Conservation (phyloP, 2,113 vertebrate species). For the Tympanuchus pallidicinctus region DNA sequence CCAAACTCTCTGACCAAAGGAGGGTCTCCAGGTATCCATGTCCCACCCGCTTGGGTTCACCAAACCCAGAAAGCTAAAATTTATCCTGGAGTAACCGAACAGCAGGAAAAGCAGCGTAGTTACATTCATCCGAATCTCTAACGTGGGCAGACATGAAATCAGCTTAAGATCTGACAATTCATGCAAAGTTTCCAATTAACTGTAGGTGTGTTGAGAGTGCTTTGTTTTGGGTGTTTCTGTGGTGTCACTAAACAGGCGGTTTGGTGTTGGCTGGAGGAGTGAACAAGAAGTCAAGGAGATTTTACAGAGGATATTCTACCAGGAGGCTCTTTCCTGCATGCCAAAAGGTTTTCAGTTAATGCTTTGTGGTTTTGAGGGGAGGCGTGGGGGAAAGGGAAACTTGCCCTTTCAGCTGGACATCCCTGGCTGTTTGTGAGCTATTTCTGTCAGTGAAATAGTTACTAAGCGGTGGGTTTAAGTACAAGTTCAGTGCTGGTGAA, state of each 20-base stretch:
- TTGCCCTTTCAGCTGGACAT: neutral
- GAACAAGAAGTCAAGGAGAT: neutral
- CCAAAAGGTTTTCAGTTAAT: neutral
- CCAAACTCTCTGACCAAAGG: neutral
- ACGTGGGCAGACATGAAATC: neutral
- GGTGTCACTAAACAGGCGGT: neutral
- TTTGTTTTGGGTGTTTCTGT: neutral
- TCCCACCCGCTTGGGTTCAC: neutral
- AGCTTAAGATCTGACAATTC: neutral
- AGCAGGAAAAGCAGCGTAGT: neutral
- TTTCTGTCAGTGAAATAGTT: neutral
- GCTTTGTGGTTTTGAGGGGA: neutral
- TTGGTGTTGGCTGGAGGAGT: neutral
- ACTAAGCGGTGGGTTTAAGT: neutral
- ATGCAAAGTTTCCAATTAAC: neutral
- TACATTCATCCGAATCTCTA: neutral
- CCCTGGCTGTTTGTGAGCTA: neutral
- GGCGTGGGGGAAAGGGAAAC: neutral
- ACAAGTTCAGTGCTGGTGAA: neutral
- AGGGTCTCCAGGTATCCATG: neutral
- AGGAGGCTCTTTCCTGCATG: neutral
- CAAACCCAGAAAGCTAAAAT: neutral
- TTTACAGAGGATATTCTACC: neutral
- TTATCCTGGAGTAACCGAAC: fast-evolving
- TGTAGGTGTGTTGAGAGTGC: neutral